phyloP scores from a whole-genome alignment of 2,113 vertebrate species.

The Trematomus loennbergii region DNA sequence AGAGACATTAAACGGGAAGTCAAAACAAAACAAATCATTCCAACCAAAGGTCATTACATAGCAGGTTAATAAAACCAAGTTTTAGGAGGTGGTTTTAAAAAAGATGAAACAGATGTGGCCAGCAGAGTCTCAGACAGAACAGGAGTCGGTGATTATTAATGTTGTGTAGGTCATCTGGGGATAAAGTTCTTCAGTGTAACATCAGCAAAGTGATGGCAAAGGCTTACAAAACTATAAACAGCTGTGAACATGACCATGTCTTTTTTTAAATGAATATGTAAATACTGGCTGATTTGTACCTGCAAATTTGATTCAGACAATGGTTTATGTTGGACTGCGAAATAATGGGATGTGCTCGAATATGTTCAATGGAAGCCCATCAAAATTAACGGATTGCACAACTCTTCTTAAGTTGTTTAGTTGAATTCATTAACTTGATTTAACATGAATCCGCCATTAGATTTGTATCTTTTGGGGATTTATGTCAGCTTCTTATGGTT shows the following conservation, averaged over 20 bases:
- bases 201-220: not conserved
- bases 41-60: constrained; percentile 20
- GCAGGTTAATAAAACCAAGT: not conserved
- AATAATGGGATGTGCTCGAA: not conserved
- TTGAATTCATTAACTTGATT: not conserved
- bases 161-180: not conserved
- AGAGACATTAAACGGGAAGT: constrained; percentile 9
- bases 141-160: not conserved
- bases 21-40: constrained; percentile 20
- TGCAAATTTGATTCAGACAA: not conserved
- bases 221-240: not conserved
- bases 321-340: not conserved
- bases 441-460: not conserved
- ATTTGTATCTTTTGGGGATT: not conserved
- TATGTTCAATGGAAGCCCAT: not conserved
- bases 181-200: constrained; percentile 9
- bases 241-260: not conserved
- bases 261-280: not conserved
- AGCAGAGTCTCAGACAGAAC: not conserved
- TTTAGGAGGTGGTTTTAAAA: constrained; percentile 4
- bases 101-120: constrained; percentile 13
- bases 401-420: no score
- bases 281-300: not conserved
- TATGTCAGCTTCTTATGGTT: not conserved
- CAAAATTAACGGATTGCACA: not conserved